These are phyloP conservation scores for Acrossocheilus fasciatus DNA, from an alignment of 2,797 vertebrate genomes.

Conservation along the genomic window DNA sequence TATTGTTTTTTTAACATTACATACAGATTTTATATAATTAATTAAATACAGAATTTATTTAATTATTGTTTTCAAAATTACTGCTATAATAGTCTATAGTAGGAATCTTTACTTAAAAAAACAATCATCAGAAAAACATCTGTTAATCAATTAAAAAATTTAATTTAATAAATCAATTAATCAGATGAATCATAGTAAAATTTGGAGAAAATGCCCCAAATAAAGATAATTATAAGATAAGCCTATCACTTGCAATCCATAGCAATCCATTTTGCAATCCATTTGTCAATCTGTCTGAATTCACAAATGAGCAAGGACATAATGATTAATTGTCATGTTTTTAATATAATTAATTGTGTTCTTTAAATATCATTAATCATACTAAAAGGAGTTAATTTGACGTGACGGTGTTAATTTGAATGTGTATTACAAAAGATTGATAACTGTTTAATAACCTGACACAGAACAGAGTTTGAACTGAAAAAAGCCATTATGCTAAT, in stretches of 20 bases:
- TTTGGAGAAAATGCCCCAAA: neutral
- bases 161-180: neutral
- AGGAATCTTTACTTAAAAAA: neutral
- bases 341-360: neutral
- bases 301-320: neutral
- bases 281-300: neutral
- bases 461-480: neutral
- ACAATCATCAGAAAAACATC: neutral
- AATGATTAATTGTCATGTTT: neutral
- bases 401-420: neutral
- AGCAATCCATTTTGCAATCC: neutral
- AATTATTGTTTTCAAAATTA: neutral
- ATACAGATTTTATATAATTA: neutral
- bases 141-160: neutral
- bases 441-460: neutral
- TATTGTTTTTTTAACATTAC: neutral
- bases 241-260: neutral
- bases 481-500: neutral
- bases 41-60: neutral
- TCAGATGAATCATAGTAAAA: neutral
- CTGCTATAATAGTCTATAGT: neutral
- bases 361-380: neutral
- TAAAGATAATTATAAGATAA: neutral
- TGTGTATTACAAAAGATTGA: neutral
- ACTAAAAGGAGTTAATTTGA: neutral